Conservation (phyloP, 2,888 invertebrate genomes). For the Perizoma flavofasciatum region DNA sequence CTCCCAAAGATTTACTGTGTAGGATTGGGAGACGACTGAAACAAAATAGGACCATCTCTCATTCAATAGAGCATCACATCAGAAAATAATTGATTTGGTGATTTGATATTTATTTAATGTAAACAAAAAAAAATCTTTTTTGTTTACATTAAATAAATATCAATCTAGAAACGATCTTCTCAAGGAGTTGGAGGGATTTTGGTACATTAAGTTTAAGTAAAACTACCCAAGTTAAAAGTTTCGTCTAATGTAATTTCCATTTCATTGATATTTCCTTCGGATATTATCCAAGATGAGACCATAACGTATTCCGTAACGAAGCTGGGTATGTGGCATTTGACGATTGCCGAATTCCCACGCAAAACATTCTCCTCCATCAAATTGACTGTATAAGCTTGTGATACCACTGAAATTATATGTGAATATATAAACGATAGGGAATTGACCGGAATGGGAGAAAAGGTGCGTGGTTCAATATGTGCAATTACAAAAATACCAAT, state of each 20-base stretch:
- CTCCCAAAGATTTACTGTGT: conserved; percentile 95
- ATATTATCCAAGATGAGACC: conserved; percentile 94
- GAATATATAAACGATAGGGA: neutral
- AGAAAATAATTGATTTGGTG: too few species aligned
- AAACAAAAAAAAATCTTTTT: too few species aligned
- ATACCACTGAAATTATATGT: conserved; percentile 88
- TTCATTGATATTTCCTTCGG: conserved; percentile 85
- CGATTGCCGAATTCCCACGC: conserved; percentile 93
- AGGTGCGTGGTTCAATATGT: conserved; percentile 28
- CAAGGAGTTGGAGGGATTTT: conserved; percentile 28
- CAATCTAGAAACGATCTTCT: neutral
- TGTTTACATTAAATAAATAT: too few species aligned
- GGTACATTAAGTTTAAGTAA: conserved; percentile 7
- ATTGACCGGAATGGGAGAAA: conserved; percentile 28
- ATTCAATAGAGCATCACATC: neutral
- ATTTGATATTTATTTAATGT: too few species aligned
- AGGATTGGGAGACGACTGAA: conserved; percentile 95
- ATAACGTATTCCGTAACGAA: conserved; percentile 96
- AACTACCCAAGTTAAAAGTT: conserved; percentile 66
- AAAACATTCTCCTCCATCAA: conserved; percentile 97
- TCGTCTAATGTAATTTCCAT: conserved; percentile 69
- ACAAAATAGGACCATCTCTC: conserved; percentile 45
- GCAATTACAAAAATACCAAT: conserved; percentile 60
- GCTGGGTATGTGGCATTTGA: conserved; percentile 96
- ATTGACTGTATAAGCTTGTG: conserved; percentile 94